Base-by-base conservation (phyloP, 2,888 invertebrate genomes). In the Eristalinus sepulchralis region DNA sequence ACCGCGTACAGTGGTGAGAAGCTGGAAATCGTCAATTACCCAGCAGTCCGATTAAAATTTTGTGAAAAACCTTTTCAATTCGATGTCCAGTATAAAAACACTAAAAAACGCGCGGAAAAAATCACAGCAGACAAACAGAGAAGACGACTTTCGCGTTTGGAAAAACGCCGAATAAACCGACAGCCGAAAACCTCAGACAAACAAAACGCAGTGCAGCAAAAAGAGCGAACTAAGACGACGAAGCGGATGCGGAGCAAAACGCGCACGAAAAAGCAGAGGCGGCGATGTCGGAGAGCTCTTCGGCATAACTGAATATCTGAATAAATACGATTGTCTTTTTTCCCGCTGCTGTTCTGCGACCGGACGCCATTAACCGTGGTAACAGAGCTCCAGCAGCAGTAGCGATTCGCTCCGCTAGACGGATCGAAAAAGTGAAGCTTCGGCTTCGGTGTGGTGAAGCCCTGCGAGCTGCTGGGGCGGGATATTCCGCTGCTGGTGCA, bases 221-320 rank as follows among this genome's bases (percentile, higher is more conserved):
- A 81, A 76, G 60, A 59, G 27, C 27, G 27, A 27, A 27, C 27
- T 27, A 27, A 78, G 59, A 62, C 36, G 13, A 66, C 47, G 17
- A 8, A 17, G 17, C 47, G 47, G 68, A 59, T 53, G 79, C 33
- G 53, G 64, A 67, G 10, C 47, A 47, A 67, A 27, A 57, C 55
- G 68, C 68, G 75, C 80, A 64, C 77, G 36, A 82, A 87, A 78
- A 72, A 22, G 88, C 85, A 76, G 88, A 71, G 88, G 91, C 77
- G 82, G 68, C 77, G 91, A 90, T 90, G 91, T 89, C 89, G 89
- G 89, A 90, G 92, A 92, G 91, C 90, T 90, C 90, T 90, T 90
- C 89, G 91, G 90, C 90, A 91, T 91, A 92, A 91, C 91, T 91
- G 91, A 91, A 90, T 86, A 88, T 86, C 86, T 81, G 82, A 77